Conservation (phyloP, 1,140 invertebrate genomes). For the Aphidius ervi region DNA sequence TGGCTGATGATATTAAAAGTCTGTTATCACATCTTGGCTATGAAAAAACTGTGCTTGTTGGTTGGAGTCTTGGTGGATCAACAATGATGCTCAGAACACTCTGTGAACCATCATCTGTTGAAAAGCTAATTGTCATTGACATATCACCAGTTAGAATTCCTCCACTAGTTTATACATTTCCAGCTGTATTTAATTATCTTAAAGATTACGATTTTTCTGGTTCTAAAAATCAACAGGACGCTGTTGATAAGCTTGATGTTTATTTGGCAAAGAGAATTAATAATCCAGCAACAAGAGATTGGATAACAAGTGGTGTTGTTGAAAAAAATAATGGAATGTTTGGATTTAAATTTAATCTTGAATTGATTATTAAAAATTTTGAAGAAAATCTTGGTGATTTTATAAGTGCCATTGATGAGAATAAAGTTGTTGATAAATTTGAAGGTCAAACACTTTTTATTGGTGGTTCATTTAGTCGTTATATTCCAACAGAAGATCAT, state of each 20-base stretch:
- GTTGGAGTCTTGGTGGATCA: conserved; percentile 89
- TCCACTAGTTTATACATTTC: conserved; percentile 61
- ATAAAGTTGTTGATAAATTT: conserved; percentile 42
- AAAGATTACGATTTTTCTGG: conserved; percentile 56
- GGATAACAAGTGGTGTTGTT: conserved; percentile 75
- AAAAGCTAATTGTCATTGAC: conserved; percentile 79
- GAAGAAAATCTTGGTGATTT: conserved; percentile 63
- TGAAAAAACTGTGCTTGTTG: conserved; percentile 65
- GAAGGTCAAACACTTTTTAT: conserved; percentile 75
- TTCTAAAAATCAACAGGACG: conserved; percentile 59
- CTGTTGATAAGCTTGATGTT: conserved; percentile 6
- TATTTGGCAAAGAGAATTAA: conserved; percentile 21
- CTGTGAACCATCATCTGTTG: conserved; percentile 67
- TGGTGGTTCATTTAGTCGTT: conserved; percentile 73
- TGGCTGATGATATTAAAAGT: conserved; percentile 69
- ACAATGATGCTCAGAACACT: conserved; percentile 76
- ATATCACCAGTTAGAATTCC: conserved; percentile 72
- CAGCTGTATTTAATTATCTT: conserved; percentile 65
- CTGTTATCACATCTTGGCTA: conserved; percentile 63
- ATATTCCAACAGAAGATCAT: conserved; percentile 68
- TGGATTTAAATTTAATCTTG: conserved; percentile 72
- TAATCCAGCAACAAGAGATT: conserved; percentile 41
- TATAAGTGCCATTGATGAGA: conserved; percentile 37
- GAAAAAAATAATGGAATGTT: conserved; percentile 59
- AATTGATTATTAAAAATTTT: conserved; percentile 64